Evolutionary conservation across 2,113 vertebrate genomes (phyloP).

Genomic region (Oncorhynchus masou): DNA sequence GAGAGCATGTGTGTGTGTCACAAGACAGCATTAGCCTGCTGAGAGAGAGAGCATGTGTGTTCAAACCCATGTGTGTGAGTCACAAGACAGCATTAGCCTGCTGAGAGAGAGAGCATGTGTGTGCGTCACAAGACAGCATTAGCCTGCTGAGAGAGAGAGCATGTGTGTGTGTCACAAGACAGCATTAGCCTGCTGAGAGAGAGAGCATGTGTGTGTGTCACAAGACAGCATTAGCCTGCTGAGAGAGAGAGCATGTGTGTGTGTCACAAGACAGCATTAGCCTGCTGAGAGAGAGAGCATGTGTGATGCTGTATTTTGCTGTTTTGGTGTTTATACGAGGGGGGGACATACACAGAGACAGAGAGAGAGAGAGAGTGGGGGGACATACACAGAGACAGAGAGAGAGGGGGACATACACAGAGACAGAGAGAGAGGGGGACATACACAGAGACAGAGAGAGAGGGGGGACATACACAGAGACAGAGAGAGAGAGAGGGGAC

Average conservation of each 20-base stretch:
- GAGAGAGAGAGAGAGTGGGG: background rate
- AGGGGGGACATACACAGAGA: too few species aligned
- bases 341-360: background rate
- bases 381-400: too few species aligned
- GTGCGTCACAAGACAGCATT: background rate
- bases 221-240: background rate
- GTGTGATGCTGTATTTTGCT: background rate
- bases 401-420: too few species aligned
- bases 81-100: background rate
- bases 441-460: too few species aligned
- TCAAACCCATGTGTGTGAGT: background rate
- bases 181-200: background rate
- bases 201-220: background rate
- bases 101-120: background rate
- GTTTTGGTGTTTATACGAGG: background rate
- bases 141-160: background rate
- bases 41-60: background rate
- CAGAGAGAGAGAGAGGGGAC: too few species aligned
- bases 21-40: background rate
- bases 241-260: background rate
- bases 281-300: background rate
- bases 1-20: background rate
- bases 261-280: background rate
- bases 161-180: background rate
- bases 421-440: too few species aligned